Base-by-base conservation (phyloP, 2,797 vertebrate species). In the Pipistrellus kuhlii region DNA sequence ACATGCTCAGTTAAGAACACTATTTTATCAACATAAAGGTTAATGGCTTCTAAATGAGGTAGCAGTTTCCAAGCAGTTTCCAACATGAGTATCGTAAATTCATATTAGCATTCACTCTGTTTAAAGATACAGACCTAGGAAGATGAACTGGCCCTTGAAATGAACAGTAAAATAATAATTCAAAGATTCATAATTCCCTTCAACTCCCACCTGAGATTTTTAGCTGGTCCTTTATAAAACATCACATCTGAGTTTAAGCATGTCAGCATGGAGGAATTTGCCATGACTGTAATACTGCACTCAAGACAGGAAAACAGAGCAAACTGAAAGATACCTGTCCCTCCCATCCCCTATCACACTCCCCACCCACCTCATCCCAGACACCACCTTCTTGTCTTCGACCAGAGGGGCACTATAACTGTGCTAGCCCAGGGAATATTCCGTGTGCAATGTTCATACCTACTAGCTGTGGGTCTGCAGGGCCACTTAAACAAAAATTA, bases 1-100 rank as follows among this genome's bases (percentile, higher is more conserved):
- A 91, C 81, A 51, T 64, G 64, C 82, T 96, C 51, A 57, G 48
- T 90, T 88, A 89, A 94, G 57, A 93, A 82, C 1, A 41, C n/a
- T 90, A 38, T 95, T 97, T 96, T 88, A 96, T 87, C 64, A 94
- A 76, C 91, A 95, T 46, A 64, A 87, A 92, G 72, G 94, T 75
- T 94, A 96, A 95, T 46, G 76, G 96, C 59, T 96, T 97, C 92
- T 95, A 83, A 97, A 90, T 73, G 35, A 94, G 85, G 92, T n/a
- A n/a, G n/a, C n/a, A n/a, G n/a, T n/a, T n/a, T n/a, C n/a, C n/a
- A n/a, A 88, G 83, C 41, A 89, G 78, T 96, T 95, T 95, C 90
- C 84, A 96, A 85, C 83, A 35, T 23, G 71, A 96, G 59, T 27
- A 48, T 64, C 0, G 0, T 72, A 81, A 85, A 96, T 88, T 90